Conservation (phyloP, 2,888 invertebrate species). For the Dolomedes plantarius region DNA sequence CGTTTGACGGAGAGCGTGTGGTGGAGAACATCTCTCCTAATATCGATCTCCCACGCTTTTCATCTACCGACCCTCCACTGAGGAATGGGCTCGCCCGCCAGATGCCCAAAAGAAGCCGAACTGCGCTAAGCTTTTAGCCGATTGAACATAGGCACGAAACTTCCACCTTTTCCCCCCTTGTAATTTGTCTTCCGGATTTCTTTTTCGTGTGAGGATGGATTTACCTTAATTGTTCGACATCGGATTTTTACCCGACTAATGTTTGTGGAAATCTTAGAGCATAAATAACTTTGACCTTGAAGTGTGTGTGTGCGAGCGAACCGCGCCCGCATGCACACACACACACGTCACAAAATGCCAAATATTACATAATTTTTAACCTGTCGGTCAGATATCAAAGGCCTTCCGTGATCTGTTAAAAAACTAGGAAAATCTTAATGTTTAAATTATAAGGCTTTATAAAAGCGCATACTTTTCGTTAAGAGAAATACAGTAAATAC, state of each 20-base stretch:
- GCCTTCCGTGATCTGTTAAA: too few relatives aligned
- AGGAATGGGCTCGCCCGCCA: conserved; percentile 48
- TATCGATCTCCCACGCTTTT: conserved; percentile 43
- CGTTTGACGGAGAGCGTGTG: not conserved
- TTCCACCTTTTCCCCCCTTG: not conserved
- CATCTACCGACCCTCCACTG: not conserved
- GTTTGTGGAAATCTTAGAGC: too few relatives aligned
- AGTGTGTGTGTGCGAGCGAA: too few relatives aligned
- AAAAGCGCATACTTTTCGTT: too few relatives aligned
- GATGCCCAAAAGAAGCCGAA: conserved; percentile 51
- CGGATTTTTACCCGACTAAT: not conserved
- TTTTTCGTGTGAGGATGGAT: not conserved
- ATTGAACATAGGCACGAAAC: conserved; percentile 27
- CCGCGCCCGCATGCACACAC: too few relatives aligned
- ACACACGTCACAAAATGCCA: too few relatives aligned
- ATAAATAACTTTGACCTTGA: too few relatives aligned
- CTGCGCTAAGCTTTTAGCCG: conserved; percentile 35
- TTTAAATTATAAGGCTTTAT: too few relatives aligned
- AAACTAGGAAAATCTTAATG: too few relatives aligned
- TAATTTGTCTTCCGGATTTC: not conserved
- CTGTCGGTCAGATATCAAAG: too few relatives aligned
- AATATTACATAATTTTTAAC: too few relatives aligned
- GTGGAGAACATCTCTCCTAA: not conserved
- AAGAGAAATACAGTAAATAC: too few relatives aligned
- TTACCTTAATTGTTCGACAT: not conserved